phyloP scores from a whole-genome alignment of 1,140 invertebrate genomes.

The Drosophila lowei region DNA sequence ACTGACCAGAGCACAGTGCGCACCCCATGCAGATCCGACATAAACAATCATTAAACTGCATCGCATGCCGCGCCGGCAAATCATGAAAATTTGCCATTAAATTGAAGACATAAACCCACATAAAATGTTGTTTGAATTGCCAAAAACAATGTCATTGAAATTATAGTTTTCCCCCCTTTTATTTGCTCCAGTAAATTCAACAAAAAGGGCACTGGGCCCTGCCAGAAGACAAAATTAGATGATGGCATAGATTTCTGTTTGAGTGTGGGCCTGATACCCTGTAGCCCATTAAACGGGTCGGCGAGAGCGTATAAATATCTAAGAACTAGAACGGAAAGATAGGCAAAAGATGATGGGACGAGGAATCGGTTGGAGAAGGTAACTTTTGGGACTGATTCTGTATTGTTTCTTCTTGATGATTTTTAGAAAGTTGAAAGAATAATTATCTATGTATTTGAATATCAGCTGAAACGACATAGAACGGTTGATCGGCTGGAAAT shows the following conservation, averaged over 20 bases:
- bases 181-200: slow-evolving; percentile 60
- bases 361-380: not conserved
- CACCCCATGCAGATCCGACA: slow-evolving; percentile 22
- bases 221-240: slow-evolving; percentile 66
- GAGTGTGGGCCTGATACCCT: slow-evolving; percentile 42
- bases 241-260: slow-evolving; percentile 63
- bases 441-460: not conserved
- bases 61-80: slow-evolving; percentile 1
- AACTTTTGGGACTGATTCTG: not conserved
- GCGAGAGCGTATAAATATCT: not conserved
- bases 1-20: slow-evolving; percentile 5
- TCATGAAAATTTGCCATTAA: slow-evolving; percentile 10
- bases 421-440: slow-evolving; percentile 29
- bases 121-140: not conserved
- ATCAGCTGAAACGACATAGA: too few relatives aligned
- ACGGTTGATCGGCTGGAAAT: too few relatives aligned
- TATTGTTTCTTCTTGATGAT: not conserved
- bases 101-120: slow-evolving; percentile 17
- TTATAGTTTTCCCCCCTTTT: slow-evolving; percentile 4
- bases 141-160: slow-evolving; percentile 67
- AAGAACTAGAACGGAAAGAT: slow-evolving; percentile 28
- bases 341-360: slow-evolving; percentile 16
- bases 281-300: slow-evolving; percentile 3
- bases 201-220: slow-evolving; percentile 60
- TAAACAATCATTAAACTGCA: slow-evolving; percentile 44